Conservation (phyloP, 2,797 vertebrate species). For the Silurus lanzhouensis region DNA sequence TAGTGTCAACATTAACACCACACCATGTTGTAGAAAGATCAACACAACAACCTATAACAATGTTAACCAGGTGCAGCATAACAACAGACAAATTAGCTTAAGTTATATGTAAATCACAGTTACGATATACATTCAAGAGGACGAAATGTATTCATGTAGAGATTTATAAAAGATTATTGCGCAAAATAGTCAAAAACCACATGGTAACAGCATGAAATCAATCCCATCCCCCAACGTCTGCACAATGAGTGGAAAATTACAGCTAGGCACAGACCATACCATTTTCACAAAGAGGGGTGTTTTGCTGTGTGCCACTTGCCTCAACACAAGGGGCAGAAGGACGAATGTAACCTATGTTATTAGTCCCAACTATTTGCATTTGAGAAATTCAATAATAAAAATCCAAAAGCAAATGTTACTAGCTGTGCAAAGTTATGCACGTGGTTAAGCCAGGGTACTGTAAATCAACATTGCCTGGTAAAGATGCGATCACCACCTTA, state of each 20-base stretch:
- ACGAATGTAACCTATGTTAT: background rate
- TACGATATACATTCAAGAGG: background rate
- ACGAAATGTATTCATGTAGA: background rate
- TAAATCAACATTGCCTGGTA: background rate
- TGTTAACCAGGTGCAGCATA: background rate
- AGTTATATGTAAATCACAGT: background rate
- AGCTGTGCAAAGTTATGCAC: background rate
- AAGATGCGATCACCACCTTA: background rate
- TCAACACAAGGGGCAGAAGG: constrained; percentile 32
- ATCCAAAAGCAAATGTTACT: background rate
- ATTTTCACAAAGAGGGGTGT: constrained; percentile 20
- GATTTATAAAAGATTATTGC: background rate
- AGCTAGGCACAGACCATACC: constrained; percentile 60
- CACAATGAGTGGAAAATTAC: constrained; percentile 69
- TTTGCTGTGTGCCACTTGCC: background rate
- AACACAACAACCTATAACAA: background rate
- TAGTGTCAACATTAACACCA: background rate
- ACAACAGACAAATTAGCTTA: background rate
- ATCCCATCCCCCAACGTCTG: constrained; percentile 32
- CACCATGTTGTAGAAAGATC: background rate
- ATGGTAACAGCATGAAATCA: background rate
- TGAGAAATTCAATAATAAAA: background rate
- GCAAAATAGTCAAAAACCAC: background rate
- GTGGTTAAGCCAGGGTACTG: too few species aligned
- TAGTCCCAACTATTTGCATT: background rate